Evolutionary conservation across 2,888 invertebrate species (phyloP), one percentile per base, ranked within the genome.

Genomic region (Acanthosoma haemorrhoidale): DNA sequence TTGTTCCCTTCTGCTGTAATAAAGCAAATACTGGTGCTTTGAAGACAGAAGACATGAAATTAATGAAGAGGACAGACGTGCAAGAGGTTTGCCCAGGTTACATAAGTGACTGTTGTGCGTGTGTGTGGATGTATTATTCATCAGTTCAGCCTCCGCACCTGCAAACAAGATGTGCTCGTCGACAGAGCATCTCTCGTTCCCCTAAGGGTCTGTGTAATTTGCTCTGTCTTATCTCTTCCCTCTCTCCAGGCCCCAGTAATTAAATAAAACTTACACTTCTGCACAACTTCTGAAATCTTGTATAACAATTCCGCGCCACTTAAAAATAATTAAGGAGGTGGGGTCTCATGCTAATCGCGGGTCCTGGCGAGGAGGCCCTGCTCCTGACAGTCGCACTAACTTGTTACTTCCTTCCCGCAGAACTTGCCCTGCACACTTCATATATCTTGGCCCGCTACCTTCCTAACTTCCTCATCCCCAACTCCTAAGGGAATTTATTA

Each of bases 291-390:
- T 60, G 69, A 68, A 72, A 72, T 72, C 72, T 70, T 72, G 72
- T 72, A 63, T 29, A 72, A 72, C 72, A 70, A 72, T 72, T 72
- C 72, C 72, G 72, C 70, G 63, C 72, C 72, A 72, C 72, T 72
- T 72, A 72, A 72, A 72, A 72, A 72, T 72, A 72, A 72, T 72
- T 72, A 72, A 72, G 70, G 68, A 39, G 43, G 57, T n/a, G 21
- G 18, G 36, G 18, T n/a, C 6, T 1, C 4, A 31, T 31, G 58
- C 58, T 58, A 58, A 58, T 58, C 58, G 29, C 4, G 15, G 8
- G 11, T n/a, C n/a, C n/a, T n/a, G 58, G 11, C 21, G 51, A 1
- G n/a, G 16, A 5, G 15, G 4, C 13, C 8, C 59, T 59, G 59
- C 11, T 16, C 63, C 68, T 70, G 72, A 66, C 61, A 70, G 66